These are phyloP conservation scores for Sinocyclocheilus rhinocerous DNA, from an alignment of 2,113 vertebrate genomes.

Conservation along the genomic window DNA sequence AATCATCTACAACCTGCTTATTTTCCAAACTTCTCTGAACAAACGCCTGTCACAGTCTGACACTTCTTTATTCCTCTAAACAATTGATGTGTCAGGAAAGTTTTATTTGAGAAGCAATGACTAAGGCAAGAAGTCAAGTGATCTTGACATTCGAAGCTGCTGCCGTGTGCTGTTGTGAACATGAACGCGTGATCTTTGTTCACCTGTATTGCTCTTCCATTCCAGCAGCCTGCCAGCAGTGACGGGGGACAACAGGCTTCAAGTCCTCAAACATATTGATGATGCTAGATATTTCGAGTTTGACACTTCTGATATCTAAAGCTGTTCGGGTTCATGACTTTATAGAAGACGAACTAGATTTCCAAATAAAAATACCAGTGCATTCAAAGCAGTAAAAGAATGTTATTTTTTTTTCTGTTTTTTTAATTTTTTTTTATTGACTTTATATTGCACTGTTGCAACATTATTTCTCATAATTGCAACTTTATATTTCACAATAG, in stretches of 20 bases:
- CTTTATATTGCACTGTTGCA: not conserved
- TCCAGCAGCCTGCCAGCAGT: not conserved
- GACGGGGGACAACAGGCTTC: not conserved
- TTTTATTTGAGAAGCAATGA: slow-evolving; percentile 24
- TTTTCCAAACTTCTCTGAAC: slow-evolving; percentile 9
- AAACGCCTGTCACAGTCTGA: not conserved
- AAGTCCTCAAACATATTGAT: slow-evolving; percentile 18
- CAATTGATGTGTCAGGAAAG: slow-evolving; percentile 33
- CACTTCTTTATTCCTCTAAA: slow-evolving; percentile 25
- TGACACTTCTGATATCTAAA: slow-evolving; percentile 14
- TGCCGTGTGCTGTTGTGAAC: not conserved
- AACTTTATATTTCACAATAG: no score
- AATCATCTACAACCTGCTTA: not conserved
- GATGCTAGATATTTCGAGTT: not conserved
- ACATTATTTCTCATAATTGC: not conserved
- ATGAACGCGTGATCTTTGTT: slow-evolving; percentile 3
- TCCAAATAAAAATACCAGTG: not conserved
- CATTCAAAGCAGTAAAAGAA: not conserved
- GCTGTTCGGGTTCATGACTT: not conserved
- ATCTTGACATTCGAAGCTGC: slow-evolving; percentile 24
- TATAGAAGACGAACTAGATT: not conserved
- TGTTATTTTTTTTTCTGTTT: no score
- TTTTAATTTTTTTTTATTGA: not conserved
- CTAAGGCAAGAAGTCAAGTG: slow-evolving; percentile 4
- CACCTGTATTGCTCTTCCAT: not conserved